These are phyloP conservation scores for Drosophila cyrtoloma DNA, from an alignment of 2,888 invertebrate species.

Conservation along the genomic window DNA sequence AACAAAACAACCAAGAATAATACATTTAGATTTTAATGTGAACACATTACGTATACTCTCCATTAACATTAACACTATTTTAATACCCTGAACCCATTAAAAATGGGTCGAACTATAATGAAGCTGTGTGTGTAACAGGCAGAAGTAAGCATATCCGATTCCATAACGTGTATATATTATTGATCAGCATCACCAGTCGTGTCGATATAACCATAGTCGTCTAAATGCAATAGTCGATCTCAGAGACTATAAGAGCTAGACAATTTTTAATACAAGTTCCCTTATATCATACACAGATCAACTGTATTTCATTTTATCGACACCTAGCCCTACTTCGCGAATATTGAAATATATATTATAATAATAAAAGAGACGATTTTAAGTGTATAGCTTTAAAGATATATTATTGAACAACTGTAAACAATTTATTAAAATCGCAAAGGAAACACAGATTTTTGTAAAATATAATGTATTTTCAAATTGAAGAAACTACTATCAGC, in stretches of 20 bases:
- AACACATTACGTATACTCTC: slow-evolving; percentile 15
- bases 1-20: not conserved
- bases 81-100: too few species aligned
- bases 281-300: not conserved
- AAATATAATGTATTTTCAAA: not conserved
- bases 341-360: not conserved
- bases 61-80: not conserved
- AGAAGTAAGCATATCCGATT: not conserved
- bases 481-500: not conserved
- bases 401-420: not conserved
- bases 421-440: not conserved
- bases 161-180: not conserved
- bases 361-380: not conserved
- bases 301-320: not conserved
- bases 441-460: not conserved
- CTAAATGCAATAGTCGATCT: not conserved
- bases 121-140: not conserved
- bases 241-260: not conserved
- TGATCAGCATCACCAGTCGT: not conserved
- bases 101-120: not conserved
- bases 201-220: not conserved
- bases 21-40: not conserved
- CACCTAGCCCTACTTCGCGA: not conserved
- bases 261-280: not conserved
- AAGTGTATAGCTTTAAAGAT: not conserved